phyloP scores from a whole-genome alignment of 2,113 vertebrate genomes.

The Circaetus gallicus region DNA sequence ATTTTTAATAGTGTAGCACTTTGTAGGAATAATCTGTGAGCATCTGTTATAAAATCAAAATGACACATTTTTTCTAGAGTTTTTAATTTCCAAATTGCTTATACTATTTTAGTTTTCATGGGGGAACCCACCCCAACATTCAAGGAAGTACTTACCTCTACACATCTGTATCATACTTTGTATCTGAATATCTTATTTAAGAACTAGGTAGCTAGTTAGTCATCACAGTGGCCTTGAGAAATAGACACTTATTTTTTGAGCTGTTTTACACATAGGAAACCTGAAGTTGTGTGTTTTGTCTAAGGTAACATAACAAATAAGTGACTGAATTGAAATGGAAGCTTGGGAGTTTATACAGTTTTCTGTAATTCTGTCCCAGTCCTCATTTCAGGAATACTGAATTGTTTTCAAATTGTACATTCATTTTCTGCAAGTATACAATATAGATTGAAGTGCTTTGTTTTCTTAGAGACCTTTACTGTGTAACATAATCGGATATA shows the following conservation, averaged over 20 bases:
- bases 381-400: not conserved
- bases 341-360: not conserved
- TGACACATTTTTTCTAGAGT: not conserved
- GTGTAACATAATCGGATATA: not conserved
- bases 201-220: not conserved
- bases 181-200: not conserved
- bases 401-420: not conserved
- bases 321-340: not conserved
- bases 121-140: too few species aligned
- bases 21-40: not conserved
- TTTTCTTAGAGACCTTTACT: not conserved
- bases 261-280: not conserved
- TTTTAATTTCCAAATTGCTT: not conserved
- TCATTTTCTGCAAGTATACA: not conserved
- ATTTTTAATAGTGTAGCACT: not conserved
- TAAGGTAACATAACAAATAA: not conserved
- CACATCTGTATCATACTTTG: not conserved
- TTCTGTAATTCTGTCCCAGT: not conserved
- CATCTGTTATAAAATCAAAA: not conserved
- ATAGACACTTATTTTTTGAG: not conserved
- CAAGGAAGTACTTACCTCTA: not conserved
- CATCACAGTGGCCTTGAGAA: not conserved
- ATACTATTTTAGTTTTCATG: not conserved
- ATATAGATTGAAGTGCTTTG: not conserved
- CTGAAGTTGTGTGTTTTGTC: not conserved